phyloP scores from a whole-genome alignment of 1,140 invertebrate species.

The Drosophila tristis region DNA sequence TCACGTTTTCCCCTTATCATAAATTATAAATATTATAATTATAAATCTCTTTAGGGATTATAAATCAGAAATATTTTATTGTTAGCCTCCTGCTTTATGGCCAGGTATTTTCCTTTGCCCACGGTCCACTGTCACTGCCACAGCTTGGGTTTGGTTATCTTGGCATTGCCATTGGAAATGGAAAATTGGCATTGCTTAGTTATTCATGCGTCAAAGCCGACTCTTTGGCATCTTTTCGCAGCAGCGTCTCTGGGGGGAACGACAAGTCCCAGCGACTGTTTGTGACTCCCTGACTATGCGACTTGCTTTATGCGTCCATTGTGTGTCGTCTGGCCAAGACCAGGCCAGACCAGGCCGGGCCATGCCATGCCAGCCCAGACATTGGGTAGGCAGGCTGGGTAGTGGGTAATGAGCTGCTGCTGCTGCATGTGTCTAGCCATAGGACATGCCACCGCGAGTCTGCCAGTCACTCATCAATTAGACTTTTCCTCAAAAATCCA shows the following conservation, averaged over 20 bases:
- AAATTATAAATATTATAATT: background rate
- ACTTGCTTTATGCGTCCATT: slow-evolving; percentile 49
- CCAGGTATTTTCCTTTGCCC: background rate
- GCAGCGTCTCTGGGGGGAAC: slow-evolving; percentile 29
- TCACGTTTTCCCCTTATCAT: no score
- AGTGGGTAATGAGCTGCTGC: slow-evolving; percentile 48
- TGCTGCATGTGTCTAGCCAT: slow-evolving; percentile 59
- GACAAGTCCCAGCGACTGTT: background rate
- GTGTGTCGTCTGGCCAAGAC: slow-evolving; percentile 37
- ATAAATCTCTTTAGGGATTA: background rate
- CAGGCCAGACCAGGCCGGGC: slow-evolving; percentile 18
- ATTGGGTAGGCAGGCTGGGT: background rate
- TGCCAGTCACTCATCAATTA: slow-evolving; percentile 64
- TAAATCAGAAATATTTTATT: background rate
- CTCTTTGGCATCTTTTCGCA: background rate
- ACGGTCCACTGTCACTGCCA: slow-evolving; percentile 8
- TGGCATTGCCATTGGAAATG: slow-evolving; percentile 53
- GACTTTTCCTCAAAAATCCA: slow-evolving; percentile 63
- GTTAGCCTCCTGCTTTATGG: background rate
- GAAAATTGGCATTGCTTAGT: slow-evolving; percentile 68
- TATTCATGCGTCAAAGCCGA: slow-evolving; percentile 64
- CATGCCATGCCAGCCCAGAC: slow-evolving; percentile 8
- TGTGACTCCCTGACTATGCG: background rate
- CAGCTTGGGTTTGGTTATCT: slow-evolving; percentile 4
- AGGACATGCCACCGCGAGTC: slow-evolving; percentile 22